A percentile compares a stretch with the other conserved stretches of the same genome.
phyloP scores from a whole-genome alignment of 2,797 vertebrate genomes.

The Protonibea diacanthus region DNA sequence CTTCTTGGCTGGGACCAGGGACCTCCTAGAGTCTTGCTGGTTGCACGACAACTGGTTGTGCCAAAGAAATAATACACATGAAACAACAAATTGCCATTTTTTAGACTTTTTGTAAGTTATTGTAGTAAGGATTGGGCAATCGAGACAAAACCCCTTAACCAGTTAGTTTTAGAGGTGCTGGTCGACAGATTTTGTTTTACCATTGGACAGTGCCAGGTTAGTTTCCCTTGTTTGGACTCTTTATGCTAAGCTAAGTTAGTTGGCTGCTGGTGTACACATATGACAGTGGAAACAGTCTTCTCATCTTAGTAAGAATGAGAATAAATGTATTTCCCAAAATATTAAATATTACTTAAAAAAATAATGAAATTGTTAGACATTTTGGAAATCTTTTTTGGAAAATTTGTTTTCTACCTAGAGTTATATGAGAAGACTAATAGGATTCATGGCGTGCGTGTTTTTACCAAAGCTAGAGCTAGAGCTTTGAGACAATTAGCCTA shows the following conservation, averaged over 20 bases:
- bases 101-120: not conserved
- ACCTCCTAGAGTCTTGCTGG: not conserved
- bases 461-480: not conserved
- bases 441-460: no score
- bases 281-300: not conserved
- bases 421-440: no score
- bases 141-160: not conserved
- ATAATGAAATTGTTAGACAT: not conserved
- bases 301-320: not conserved
- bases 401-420: no score
- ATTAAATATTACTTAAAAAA: not conserved
- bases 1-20: not conserved
- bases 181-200: not conserved
- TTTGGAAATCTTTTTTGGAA: no score
- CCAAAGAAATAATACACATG: not conserved
- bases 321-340: not conserved
- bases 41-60: not conserved
- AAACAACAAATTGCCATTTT: not conserved
- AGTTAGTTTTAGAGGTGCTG: not conserved
- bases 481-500: not conserved
- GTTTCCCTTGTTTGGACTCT: not conserved
- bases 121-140: not conserved
- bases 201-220: not conserved
- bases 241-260: slow-evolving; percentile 10
- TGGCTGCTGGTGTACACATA: not conserved